These are phyloP conservation scores for Phenganax marumi DNA, from an alignment of 92 coral and sea anemone genomes.

Conservation along the genomic window DNA sequence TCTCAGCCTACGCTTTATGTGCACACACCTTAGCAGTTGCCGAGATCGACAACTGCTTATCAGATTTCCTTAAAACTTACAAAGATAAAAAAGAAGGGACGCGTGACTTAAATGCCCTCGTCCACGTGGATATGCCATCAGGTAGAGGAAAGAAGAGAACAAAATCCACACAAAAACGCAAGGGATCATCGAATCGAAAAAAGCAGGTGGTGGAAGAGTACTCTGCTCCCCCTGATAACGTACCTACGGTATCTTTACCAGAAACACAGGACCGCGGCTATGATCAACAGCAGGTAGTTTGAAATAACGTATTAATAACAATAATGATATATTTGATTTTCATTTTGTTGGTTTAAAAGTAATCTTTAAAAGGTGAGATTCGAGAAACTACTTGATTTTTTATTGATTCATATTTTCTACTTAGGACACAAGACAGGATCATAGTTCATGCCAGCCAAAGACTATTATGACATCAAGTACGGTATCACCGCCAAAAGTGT, in stretches of 20 bases:
- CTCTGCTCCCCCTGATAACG: neutral
- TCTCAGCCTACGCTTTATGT: constrained; percentile 37
- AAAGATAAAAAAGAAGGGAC: constrained; percentile 19
- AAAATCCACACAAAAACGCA: constrained; percentile 45
- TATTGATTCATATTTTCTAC: too few species aligned
- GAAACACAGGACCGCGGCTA: too few species aligned
- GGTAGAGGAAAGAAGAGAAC: constrained; percentile 39
- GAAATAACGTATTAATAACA: too few species aligned
- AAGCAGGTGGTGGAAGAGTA: constrained; percentile 42
- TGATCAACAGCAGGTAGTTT: too few species aligned
- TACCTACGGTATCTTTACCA: neutral
- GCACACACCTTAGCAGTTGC: constrained; percentile 50
- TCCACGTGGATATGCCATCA: constrained; percentile 44
- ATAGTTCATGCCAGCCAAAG: too few species aligned
- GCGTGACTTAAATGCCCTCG: constrained; percentile 33
- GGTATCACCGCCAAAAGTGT: neutral
- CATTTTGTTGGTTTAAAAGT: too few species aligned
- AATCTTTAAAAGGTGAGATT: too few species aligned
- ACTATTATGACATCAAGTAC: neutral
- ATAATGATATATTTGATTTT: too few species aligned
- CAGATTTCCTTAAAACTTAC: constrained; percentile 25
- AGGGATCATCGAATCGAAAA: constrained; percentile 41
- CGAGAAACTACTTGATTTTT: too few species aligned
- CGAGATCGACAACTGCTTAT: constrained; percentile 35
- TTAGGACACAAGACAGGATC: too few species aligned